Evolutionary conservation across 1,140 invertebrate species (phyloP).

Genomic region (Stenopsyche tienmushanensis): DNA sequence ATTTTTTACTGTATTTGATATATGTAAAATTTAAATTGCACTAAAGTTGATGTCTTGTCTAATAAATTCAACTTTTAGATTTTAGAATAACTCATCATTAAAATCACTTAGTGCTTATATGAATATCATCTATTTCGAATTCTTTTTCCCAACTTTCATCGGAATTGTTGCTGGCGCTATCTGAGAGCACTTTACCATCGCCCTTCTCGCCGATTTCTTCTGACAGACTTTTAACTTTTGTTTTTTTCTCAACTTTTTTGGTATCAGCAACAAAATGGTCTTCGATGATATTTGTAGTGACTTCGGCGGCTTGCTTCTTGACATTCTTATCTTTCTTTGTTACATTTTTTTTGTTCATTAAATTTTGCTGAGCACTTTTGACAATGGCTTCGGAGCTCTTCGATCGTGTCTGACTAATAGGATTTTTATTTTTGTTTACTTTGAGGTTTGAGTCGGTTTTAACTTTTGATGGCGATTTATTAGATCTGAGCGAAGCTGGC

Average conservation of each 20-base stretch:
- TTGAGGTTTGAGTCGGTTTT: slow-evolving; percentile 47
- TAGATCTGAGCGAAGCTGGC: background rate
- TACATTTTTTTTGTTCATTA: background rate
- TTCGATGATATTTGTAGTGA: slow-evolving; percentile 50
- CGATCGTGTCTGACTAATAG: slow-evolving; percentile 31
- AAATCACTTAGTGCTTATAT: slow-evolving; percentile 23
- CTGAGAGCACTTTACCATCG: slow-evolving; percentile 38
- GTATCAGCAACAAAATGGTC: slow-evolving; percentile 53
- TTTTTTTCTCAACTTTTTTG: slow-evolving; percentile 8
- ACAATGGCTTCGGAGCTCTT: slow-evolving; percentile 42
- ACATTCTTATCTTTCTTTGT: background rate
- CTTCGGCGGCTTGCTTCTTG: slow-evolving; percentile 36
- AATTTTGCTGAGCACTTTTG: slow-evolving; percentile 10
- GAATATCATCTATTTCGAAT: slow-evolving; percentile 52
- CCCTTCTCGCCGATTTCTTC: slow-evolving; percentile 32
- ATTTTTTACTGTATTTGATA: too few relatives aligned
- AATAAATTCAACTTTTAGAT: too few relatives aligned
- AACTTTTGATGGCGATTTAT: slow-evolving; percentile 6
- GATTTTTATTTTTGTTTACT: slow-evolving; percentile 44
- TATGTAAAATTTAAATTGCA: too few relatives aligned
- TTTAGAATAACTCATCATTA: too few relatives aligned
- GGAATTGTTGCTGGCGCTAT: slow-evolving; percentile 55
- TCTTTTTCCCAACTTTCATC: slow-evolving; percentile 57
- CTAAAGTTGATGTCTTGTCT: too few relatives aligned
- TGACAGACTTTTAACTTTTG: slow-evolving; percentile 40